Evolutionary conservation across 2,113 vertebrate genomes (phyloP).

Genomic region (Centropus bengalensis): DNA sequence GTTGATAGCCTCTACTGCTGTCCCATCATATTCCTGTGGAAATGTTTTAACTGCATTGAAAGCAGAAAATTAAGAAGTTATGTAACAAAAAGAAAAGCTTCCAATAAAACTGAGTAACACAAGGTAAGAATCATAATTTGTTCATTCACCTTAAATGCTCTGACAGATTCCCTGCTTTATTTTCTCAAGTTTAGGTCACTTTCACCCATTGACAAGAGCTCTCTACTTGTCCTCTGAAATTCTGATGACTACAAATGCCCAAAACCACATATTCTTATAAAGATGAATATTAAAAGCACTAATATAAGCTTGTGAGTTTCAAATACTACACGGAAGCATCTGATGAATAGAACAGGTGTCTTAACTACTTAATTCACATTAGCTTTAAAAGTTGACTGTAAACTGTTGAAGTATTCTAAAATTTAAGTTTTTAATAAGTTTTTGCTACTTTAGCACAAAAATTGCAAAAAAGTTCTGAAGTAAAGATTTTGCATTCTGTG

Average conservation of each 20-base stretch:
- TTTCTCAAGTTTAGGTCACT: not conserved
- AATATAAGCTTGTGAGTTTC: not conserved
- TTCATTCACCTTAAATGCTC: not conserved
- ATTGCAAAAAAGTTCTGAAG: not conserved
- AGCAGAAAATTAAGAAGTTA: not conserved
- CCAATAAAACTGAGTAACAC: not conserved
- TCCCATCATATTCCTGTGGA: not conserved
- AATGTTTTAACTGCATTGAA: not conserved
- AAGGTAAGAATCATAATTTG: not conserved
- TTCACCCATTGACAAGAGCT: not conserved
- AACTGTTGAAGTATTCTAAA: not conserved
- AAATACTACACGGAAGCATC: not conserved
- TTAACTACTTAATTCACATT: not conserved
- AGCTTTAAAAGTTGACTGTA: not conserved
- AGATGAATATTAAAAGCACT: not conserved
- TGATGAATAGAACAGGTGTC: not conserved
- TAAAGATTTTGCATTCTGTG: not conserved
- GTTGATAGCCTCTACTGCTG: not conserved
- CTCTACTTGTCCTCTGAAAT: not conserved
- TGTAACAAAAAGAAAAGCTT: not conserved
- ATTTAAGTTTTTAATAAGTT: not conserved
- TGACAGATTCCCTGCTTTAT: not conserved
- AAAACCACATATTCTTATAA: fast-evolving
- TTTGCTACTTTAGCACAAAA: not conserved
- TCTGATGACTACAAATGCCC: not conserved